phyloP scores from a whole-genome alignment of 2,113 vertebrate genomes.

The Kryptolebias marmoratus region DNA sequence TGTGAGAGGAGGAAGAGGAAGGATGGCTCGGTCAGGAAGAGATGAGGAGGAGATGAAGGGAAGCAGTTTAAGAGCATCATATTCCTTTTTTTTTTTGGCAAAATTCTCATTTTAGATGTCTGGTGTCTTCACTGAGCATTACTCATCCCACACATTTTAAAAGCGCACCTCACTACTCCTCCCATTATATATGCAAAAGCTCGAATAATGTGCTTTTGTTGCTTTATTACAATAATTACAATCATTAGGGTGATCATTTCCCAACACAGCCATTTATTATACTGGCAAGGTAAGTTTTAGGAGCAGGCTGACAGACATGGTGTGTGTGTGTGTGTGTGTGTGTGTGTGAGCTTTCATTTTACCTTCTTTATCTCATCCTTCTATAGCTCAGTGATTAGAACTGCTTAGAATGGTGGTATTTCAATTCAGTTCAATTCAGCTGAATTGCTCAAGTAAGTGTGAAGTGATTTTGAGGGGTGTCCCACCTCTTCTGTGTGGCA shows the following conservation, averaged over 20 bases:
- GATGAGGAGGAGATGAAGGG: slow-evolving; percentile 25
- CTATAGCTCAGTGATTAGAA: not conserved
- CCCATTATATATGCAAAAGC: slow-evolving; percentile 33
- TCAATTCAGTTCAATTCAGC: not conserved
- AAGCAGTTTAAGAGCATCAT: slow-evolving; percentile 12
- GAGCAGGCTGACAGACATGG: slow-evolving; percentile 7
- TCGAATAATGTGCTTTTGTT: slow-evolving; percentile 43
- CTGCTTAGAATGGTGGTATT: not conserved
- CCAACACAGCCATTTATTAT: slow-evolving; percentile 53
- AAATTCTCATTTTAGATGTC: slow-evolving; percentile 3
- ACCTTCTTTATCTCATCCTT: not conserved
- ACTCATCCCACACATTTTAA: slow-evolving; percentile 12
- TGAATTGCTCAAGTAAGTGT: not conserved
- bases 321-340: not conserved
- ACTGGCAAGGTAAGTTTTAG: slow-evolving; percentile 57
- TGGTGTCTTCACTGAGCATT: slow-evolving; percentile 16
- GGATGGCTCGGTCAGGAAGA: slow-evolving; percentile 31
- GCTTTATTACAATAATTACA: slow-evolving; percentile 69
- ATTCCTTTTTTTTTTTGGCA: not conserved
- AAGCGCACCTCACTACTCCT: slow-evolving; percentile 17
- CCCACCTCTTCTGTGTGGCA: too few species aligned
- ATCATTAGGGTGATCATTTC: slow-evolving; percentile 62
- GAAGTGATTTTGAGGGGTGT: too few species aligned
- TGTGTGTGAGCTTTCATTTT: not conserved
- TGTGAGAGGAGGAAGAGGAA: slow-evolving; percentile 16